Percentiles rank a stretch among this genome's conserved stretches.
These are phyloP conservation scores for Erebia palarica DNA, from an alignment of 2,888 invertebrate genomes.

Conservation along the genomic window DNA sequence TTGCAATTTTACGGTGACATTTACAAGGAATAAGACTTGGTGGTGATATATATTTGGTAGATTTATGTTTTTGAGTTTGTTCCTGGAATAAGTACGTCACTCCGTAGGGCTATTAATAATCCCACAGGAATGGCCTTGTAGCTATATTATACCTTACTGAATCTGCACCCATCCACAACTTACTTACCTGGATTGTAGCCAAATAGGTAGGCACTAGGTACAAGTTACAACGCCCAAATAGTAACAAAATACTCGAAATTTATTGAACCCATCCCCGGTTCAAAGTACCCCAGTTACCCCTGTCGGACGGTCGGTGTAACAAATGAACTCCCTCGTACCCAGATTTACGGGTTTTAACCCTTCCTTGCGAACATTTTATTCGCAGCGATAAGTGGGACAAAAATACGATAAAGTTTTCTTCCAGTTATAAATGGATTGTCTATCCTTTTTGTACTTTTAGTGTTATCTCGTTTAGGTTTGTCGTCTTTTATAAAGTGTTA, in stretches of 20 bases:
- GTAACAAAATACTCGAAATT: constrained; percentile 9
- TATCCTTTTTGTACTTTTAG: constrained; percentile 9
- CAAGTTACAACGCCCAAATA: constrained; percentile 1
- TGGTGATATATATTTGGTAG: no score
- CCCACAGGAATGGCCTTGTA: no score
- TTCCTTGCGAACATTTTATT: constrained; percentile 13
- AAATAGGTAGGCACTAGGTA: background rate
- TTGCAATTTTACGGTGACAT: no score
- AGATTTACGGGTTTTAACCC: constrained; percentile 17
- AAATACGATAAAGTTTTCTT: constrained; percentile 14
- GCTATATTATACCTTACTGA: no score
- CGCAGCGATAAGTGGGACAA: constrained; percentile 14
- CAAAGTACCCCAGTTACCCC: background rate
- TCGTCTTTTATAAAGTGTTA: background rate
- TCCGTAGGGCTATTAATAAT: no score
- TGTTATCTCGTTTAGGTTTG: background rate
- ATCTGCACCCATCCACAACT: no score
- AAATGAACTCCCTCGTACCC: constrained; percentile 5
- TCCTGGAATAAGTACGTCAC: no score
- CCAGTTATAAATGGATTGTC: constrained; percentile 12
- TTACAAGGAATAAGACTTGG: no score
- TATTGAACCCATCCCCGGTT: background rate
- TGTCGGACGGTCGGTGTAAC: constrained; percentile 7
- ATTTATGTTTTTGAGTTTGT: no score
- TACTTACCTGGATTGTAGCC: no score